Conservation (phyloP, 1,140 invertebrate species). For the Stenopsyche tienmushanensis region DNA sequence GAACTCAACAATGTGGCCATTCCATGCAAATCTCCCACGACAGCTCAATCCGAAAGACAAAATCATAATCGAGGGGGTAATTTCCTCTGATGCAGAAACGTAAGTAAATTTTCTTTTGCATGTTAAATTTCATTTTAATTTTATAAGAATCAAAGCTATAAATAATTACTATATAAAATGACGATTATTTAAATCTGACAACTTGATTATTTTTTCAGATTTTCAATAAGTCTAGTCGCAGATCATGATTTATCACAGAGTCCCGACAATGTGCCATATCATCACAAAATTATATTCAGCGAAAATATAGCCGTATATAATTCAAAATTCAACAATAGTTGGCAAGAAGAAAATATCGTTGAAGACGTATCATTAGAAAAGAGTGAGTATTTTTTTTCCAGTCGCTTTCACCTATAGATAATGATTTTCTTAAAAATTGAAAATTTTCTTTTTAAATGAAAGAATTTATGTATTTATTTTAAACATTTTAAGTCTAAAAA, state of each 20-base stretch:
- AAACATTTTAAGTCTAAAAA: too few species aligned
- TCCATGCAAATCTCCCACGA: constrained; percentile 22
- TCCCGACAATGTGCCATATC: constrained; percentile 34
- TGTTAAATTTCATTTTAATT: neutral
- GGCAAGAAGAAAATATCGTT: constrained; percentile 29
- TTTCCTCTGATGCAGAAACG: constrained; percentile 31
- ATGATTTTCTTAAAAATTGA: too few species aligned
- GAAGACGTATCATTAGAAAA: constrained; percentile 12
- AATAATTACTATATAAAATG: neutral
- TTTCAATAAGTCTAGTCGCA: constrained; percentile 36
- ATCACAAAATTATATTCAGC: constrained; percentile 31
- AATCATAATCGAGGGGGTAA: constrained; percentile 24
- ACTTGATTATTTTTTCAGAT: constrained; percentile 28
- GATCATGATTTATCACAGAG: constrained; percentile 20
- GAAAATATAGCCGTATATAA: constrained; percentile 26
- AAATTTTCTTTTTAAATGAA: too few species aligned
- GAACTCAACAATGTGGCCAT: constrained; percentile 21
- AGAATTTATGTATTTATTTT: too few species aligned
- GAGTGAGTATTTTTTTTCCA: too few species aligned
- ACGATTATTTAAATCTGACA: too few species aligned
- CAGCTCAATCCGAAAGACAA: constrained; percentile 17
- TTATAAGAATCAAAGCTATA: neutral
- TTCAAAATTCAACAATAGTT: constrained; percentile 32
- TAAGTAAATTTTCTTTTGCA: constrained; percentile 19
- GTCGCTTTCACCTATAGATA: too few species aligned